A percentile compares a stretch with the other conserved stretches of the same genome.
Evolutionary conservation across 2,113 vertebrate genomes (phyloP).

Genomic region (Xiphophorus hellerii): DNA sequence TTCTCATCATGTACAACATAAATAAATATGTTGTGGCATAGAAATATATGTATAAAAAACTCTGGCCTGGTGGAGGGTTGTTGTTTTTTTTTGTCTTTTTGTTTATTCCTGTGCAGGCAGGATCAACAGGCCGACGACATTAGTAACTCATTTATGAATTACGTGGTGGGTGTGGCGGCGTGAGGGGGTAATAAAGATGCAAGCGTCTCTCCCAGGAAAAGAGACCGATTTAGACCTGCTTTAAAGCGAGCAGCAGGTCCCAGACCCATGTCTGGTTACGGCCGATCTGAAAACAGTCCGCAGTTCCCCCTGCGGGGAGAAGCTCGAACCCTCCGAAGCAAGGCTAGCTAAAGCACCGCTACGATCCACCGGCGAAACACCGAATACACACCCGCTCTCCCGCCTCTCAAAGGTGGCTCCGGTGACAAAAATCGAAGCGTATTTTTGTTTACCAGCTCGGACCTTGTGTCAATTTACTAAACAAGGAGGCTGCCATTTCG

Average conservation of each 20-base stretch:
- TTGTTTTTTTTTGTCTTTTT: not conserved
- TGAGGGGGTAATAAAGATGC: not conserved
- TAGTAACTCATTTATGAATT: slow-evolving; percentile 11
- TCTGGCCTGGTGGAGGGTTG: not conserved
- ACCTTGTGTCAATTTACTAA: slow-evolving; percentile 72
- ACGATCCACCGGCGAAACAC: slow-evolving; percentile 1
- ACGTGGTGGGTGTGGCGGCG: slow-evolving; percentile 45
- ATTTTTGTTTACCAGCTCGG: slow-evolving; percentile 39
- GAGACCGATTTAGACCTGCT: not conserved
- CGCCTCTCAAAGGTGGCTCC: slow-evolving; percentile 39
- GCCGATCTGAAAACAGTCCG: slow-evolving; percentile 30
- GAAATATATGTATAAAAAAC: not conserved
- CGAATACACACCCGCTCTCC: slow-evolving; percentile 54
- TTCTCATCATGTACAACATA: not conserved
- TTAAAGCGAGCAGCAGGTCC: not conserved
- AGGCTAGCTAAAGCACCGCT: not conserved
- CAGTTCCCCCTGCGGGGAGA: not conserved
- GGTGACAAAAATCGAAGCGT: slow-evolving; percentile 20
- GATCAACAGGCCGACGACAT: slow-evolving; percentile 24
- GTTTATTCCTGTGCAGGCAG: not conserved
- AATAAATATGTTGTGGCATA: not conserved
- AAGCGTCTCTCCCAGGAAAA: fast-evolving
- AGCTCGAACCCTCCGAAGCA: not conserved
- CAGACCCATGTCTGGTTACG: not conserved
- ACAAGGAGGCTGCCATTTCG: slow-evolving; percentile 81